phyloP scores from a whole-genome alignment of 2,888 invertebrate genomes.

The Keiferia lycopersicella region DNA sequence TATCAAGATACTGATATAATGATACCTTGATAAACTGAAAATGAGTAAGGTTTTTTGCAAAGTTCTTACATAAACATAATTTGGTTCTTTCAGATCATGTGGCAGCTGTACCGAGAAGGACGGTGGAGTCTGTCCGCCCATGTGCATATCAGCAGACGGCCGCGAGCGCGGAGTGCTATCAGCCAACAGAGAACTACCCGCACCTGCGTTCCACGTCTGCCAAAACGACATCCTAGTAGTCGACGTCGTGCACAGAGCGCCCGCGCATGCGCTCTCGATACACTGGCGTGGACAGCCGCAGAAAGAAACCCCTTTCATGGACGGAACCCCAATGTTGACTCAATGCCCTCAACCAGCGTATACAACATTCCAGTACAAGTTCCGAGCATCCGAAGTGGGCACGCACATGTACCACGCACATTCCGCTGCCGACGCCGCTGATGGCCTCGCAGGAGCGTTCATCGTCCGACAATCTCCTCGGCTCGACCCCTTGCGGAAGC shows the following conservation, averaged over 20 bases:
- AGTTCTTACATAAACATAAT: constrained; percentile 15
- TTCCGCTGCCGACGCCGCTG: constrained; percentile 84
- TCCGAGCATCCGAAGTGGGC: constrained; percentile 86
- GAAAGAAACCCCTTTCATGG: constrained; percentile 87
- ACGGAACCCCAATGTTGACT: constrained; percentile 88
- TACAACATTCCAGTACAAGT: constrained; percentile 89
- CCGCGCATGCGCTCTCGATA: constrained; percentile 85
- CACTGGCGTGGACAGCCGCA: constrained; percentile 91
- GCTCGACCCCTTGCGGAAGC: constrained; percentile 79
- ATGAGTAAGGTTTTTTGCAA: not conserved
- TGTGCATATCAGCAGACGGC: constrained; percentile 85
- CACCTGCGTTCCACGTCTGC: constrained; percentile 84
- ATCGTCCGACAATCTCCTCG: constrained; percentile 85
- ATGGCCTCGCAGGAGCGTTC: constrained; percentile 86
- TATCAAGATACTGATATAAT: not conserved
- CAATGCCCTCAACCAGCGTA: constrained; percentile 89
- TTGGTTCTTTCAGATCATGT: constrained; percentile 77
- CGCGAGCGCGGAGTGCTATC: constrained; percentile 83
- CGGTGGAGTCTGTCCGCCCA: constrained; percentile 80
- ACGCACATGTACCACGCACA: constrained; percentile 89
- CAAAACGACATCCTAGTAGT: constrained; percentile 89
- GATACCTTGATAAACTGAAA: not conserved
- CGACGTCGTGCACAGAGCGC: constrained; percentile 87
- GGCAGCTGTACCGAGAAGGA: constrained; percentile 83
- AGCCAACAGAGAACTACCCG: constrained; percentile 85